phyloP scores from a whole-genome alignment of 1,140 invertebrate species.

The Aphidius gifuensis region DNA sequence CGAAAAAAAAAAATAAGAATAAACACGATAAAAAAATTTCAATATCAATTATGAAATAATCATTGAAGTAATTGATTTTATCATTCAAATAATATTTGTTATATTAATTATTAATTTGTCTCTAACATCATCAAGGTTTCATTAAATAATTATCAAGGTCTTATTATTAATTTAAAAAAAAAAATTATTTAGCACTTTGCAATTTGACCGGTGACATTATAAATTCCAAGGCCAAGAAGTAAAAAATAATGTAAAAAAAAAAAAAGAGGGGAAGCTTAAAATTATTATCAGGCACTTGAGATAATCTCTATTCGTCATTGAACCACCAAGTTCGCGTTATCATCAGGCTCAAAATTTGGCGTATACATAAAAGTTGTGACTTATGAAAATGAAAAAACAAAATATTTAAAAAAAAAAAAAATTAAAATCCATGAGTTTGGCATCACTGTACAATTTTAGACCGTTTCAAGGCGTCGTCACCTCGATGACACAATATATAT shows the following conservation, averaged over 20 bases:
- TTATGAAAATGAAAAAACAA: constrained; percentile 1
- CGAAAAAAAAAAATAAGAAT: too few species aligned
- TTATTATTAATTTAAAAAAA: too few species aligned
- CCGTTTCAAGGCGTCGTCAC: constrained; percentile 27
- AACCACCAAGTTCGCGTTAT: constrained; percentile 27
- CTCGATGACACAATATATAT: constrained; percentile 16
- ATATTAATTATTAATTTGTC: not conserved
- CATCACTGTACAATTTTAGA: constrained; percentile 52
- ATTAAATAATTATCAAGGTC: not conserved
- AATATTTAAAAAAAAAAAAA: not conserved
- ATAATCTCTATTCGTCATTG: constrained; percentile 21
- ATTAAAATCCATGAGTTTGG: constrained; percentile 31
- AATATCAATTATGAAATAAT: constrained; percentile 8
- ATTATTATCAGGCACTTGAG: constrained; percentile 11
- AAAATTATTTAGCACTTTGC: too few species aligned
- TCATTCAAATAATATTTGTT: not conserved
- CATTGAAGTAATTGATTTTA: constrained; percentile 9
- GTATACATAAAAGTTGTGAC: not conserved
- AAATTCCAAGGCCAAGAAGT: too few species aligned
- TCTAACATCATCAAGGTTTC: constrained; percentile 3
- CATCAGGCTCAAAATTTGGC: constrained; percentile 20
- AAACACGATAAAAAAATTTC: constrained; percentile 1
- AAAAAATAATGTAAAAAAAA: not conserved
- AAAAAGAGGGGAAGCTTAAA: not conserved
- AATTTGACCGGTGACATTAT: too few species aligned